Conservation (phyloP, 92 coral and sea anemone genomes). For the Porites lobata region DNA sequence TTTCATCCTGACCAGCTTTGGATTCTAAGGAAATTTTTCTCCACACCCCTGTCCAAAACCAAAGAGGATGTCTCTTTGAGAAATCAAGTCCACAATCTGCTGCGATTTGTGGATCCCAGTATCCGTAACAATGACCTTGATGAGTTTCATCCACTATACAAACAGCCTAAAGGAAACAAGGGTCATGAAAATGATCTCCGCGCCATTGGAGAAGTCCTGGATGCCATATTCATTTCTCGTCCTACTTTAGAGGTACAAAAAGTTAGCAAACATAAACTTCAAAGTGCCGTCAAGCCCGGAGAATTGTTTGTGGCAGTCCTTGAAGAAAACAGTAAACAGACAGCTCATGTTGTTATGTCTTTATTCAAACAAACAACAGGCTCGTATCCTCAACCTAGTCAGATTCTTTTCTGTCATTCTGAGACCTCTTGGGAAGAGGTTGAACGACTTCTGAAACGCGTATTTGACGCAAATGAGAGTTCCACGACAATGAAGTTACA, state of each 20-base stretch:
- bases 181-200: constrained; percentile 60
- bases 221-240: constrained; percentile 66
- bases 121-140: constrained; percentile 55
- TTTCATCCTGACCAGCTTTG: constrained; percentile 93
- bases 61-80: background rate
- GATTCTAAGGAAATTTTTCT: constrained; percentile 70
- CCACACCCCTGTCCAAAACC: constrained; percentile 1
- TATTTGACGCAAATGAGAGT: constrained; percentile 76
- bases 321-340: constrained; percentile 81
- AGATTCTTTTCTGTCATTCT: constrained; percentile 88
- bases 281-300: constrained; percentile 86
- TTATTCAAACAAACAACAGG: constrained; percentile 82
- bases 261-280: constrained; percentile 29
- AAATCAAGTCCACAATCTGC: constrained; percentile 38
- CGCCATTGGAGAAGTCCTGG: constrained; percentile 74
- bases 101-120: constrained; percentile 80
- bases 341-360: constrained; percentile 88
- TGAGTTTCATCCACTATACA: constrained; percentile 33
- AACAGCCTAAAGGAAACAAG: constrained; percentile 40
- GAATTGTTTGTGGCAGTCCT: constrained; percentile 88
- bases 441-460: constrained; percentile 83
- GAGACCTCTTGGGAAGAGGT: constrained; percentile 96
- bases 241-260: background rate
- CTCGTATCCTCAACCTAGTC: constrained; percentile 83
- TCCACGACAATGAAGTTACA: constrained; percentile 65